phyloP scores from a whole-genome alignment of 2,888 invertebrate species.

The Apomyelois bistriatella region DNA sequence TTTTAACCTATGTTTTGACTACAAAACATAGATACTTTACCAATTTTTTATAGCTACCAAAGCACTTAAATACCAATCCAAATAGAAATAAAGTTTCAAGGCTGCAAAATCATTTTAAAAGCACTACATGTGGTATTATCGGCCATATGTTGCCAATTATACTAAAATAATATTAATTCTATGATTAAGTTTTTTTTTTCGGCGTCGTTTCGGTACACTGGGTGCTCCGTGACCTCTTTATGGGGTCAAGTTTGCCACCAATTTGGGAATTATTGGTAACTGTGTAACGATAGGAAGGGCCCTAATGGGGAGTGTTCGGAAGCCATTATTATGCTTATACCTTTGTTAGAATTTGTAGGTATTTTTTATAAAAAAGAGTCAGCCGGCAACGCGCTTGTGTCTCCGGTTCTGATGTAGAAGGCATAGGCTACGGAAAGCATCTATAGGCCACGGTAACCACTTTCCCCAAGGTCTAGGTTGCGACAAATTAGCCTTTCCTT shows the following conservation, averaged over 20 bases:
- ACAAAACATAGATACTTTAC: too few relatives aligned
- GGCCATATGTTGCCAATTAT: not conserved
- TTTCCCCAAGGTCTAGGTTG: too few relatives aligned
- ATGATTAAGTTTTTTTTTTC: not conserved
- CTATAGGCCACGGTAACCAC: too few relatives aligned
- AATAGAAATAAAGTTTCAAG: not conserved
- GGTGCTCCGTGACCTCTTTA: conserved; percentile 24
- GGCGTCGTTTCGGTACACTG: conserved; percentile 16
- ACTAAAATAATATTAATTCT: not conserved
- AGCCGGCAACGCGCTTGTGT: too few relatives aligned
- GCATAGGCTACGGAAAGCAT: too few relatives aligned
- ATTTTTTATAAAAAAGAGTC: too few relatives aligned
- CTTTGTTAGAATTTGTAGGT: too few relatives aligned
- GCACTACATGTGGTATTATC: not conserved
- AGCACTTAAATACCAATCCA: too few relatives aligned
- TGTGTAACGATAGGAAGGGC: not conserved
- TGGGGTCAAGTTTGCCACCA: conserved; percentile 27
- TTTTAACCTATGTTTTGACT: too few relatives aligned
- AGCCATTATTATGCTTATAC: not conserved
- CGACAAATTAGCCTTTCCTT: too few relatives aligned
- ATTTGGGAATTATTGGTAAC: conserved; percentile 13
- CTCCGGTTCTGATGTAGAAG: too few relatives aligned
- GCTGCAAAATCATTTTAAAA: not conserved
- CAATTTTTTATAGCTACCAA: too few relatives aligned
- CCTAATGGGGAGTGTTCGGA: conserved; percentile 1